phyloP scores from a whole-genome alignment of 2,113 vertebrate genomes.

The Felis catus region F.catus_Fca126_mat1.0 CM031415.1:139436501-139437000 shows the following conservation, averaged over 20 bases:
- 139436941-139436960: background rate
- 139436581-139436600: background rate
- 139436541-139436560: background rate
- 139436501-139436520: background rate
- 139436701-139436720: background rate
- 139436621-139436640: background rate
- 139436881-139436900: background rate
- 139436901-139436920: background rate
- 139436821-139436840: background rate
- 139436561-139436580: background rate
- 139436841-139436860: background rate
- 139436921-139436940: background rate
- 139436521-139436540: background rate
- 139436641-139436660: background rate
- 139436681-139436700: background rate
- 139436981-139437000: background rate
- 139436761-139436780: background rate
- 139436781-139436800: background rate
- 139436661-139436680: background rate
- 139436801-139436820: background rate
- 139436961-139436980: background rate
- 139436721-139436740: background rate
- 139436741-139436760: background rate
- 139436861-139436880: background rate
- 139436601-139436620: background rate